These are phyloP conservation scores for Myotis pilosus DNA, from an alignment of 2,797 vertebrate species.

Conservation along the genomic window DNA sequence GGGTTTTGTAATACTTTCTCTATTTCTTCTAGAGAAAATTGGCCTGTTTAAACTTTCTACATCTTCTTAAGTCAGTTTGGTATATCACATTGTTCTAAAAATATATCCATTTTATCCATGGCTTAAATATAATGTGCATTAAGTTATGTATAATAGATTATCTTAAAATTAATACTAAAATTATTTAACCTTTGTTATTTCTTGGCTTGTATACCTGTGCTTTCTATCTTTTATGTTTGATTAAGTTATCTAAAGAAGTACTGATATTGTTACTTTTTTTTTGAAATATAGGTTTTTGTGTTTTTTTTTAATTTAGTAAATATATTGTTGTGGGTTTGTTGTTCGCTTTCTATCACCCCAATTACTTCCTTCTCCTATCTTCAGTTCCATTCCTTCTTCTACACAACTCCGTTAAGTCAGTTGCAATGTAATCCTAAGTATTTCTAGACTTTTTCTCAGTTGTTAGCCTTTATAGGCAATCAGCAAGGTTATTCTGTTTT, in stretches of 20 bases:
- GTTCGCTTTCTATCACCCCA: neutral
- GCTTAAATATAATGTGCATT: neutral
- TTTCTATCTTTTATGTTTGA: neutral
- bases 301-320: neutral
- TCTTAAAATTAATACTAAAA: neutral
- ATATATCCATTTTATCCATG: neutral
- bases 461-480: neutral
- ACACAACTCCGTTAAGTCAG: neutral
- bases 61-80: slow-evolving; percentile 27
- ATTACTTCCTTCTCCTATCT: neutral
- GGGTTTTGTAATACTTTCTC: neutral
- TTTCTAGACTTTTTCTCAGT: neutral
- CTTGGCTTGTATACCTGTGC: too few species aligned
- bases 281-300: neutral
- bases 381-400: neutral
- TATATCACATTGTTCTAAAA: neutral
- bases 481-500: neutral
- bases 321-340: neutral
- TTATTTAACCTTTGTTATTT: neutral
- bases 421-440: neutral
- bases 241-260: neutral
- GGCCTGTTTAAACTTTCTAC: neutral
- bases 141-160: neutral
- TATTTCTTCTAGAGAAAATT: neutral
- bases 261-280: neutral